phyloP scores from a whole-genome alignment of 1,140 invertebrate genomes.

The Metopolophium dirhodum region DNA sequence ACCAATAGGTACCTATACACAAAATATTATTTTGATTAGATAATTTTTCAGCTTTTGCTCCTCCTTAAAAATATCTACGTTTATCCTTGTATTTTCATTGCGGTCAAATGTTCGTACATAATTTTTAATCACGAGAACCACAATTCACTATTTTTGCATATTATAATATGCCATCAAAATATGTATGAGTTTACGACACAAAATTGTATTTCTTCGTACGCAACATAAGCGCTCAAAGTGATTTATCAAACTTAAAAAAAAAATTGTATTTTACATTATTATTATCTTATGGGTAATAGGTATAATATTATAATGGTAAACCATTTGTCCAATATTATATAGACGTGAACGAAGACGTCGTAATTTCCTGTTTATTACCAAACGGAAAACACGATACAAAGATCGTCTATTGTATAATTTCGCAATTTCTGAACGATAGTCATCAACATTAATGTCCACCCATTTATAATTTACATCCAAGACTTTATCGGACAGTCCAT shows the following conservation, averaged over 20 bases:
- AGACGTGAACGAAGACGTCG: background rate
- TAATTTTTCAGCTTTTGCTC: background rate
- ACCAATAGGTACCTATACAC: no score
- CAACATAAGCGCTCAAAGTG: background rate
- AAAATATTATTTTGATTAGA: background rate
- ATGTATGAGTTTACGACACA: background rate
- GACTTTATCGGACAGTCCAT: background rate
- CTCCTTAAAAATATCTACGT: background rate
- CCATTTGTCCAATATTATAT: slow-evolving; percentile 10
- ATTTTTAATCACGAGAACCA: background rate
- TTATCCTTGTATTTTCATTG: background rate
- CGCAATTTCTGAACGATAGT: slow-evolving; percentile 8
- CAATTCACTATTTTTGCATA: background rate
- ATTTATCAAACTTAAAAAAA: slow-evolving; percentile 4
- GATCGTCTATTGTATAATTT: slow-evolving; percentile 12
- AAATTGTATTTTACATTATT: background rate
- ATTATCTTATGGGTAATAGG: slow-evolving; percentile 1
- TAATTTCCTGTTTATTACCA: slow-evolving; percentile 16
- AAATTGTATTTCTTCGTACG: background rate
- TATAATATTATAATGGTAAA: slow-evolving; percentile 15
- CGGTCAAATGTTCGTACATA: background rate
- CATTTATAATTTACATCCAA: background rate
- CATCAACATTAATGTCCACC: slow-evolving; percentile 14
- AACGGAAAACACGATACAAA: background rate
- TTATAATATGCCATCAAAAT: background rate